Conservation (phyloP, 2,888 invertebrate genomes). For the Pimpla rufipes region DNA sequence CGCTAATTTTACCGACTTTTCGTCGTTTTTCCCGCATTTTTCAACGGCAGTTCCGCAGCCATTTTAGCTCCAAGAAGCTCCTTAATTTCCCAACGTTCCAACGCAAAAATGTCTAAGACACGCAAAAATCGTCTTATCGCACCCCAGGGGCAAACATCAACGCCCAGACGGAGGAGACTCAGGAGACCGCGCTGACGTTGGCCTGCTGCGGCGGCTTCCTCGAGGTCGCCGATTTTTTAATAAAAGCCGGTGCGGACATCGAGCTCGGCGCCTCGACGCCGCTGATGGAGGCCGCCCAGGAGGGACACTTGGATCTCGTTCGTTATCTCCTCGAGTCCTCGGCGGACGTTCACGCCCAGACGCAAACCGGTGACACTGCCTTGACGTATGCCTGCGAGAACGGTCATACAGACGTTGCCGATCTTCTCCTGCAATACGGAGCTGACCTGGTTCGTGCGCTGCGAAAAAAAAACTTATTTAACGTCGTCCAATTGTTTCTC, state of each 20-base stretch:
- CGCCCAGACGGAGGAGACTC: slow-evolving; percentile 99
- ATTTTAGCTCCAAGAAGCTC: no score
- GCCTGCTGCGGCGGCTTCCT: slow-evolving; percentile 98
- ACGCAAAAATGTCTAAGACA: not conserved
- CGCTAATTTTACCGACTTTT: slow-evolving; percentile 11
- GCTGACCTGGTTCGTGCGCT: slow-evolving; percentile 90
- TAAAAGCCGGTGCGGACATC: slow-evolving; percentile 97
- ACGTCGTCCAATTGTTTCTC: no score
- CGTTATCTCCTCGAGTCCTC: slow-evolving; percentile 93
- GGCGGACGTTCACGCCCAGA: slow-evolving; percentile 97
- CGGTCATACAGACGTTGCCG: slow-evolving; percentile 98
- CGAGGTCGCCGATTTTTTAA: slow-evolving; percentile 97
- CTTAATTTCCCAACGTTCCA: no score
- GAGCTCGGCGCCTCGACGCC: slow-evolving; percentile 98
- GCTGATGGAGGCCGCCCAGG: slow-evolving; percentile 99
- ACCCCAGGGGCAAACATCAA: slow-evolving; percentile 95
- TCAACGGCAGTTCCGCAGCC: no score
- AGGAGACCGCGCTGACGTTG: slow-evolving; percentile 97
- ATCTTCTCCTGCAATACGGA: slow-evolving; percentile 95
- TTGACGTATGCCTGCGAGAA: slow-evolving; percentile 99
- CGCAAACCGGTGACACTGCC: slow-evolving; percentile 98
- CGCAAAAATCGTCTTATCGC: not conserved
- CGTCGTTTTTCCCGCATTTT: no score
- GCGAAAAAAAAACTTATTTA: not conserved
- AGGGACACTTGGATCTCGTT: slow-evolving; percentile 97